Conservation (phyloP, 2,888 invertebrate species). For the Tinea pellionella region DNA sequence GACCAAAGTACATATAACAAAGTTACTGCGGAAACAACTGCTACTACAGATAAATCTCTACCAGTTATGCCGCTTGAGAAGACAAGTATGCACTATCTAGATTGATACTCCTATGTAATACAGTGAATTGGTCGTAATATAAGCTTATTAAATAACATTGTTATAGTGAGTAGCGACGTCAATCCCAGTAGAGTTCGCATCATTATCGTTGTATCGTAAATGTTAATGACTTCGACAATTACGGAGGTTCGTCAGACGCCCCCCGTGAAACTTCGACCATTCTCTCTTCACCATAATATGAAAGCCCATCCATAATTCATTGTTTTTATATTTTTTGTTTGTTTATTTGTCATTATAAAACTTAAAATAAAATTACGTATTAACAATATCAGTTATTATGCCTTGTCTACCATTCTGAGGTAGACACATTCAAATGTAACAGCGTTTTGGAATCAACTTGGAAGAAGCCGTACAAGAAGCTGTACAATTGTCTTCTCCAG, state of each 20-base stretch:
- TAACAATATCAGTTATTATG: too few relatives aligned
- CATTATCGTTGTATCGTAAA: slow-evolving; percentile 68
- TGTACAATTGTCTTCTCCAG: too few relatives aligned
- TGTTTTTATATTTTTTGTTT: too few relatives aligned
- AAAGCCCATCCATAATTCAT: slow-evolving; percentile 24
- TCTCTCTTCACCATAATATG: slow-evolving; percentile 29
- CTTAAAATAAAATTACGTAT: too few relatives aligned
- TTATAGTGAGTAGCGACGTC: neutral
- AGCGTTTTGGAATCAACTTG: too few relatives aligned
- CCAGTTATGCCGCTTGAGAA: neutral
- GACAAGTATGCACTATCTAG: neutral
- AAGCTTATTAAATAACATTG: neutral
- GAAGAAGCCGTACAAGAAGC: too few relatives aligned
- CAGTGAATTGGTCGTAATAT: neutral
- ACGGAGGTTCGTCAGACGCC: slow-evolving; percentile 11
- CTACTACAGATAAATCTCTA: too few relatives aligned
- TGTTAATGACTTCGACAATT: slow-evolving; percentile 43
- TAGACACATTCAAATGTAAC: too few relatives aligned
- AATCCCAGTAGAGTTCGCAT: slow-evolving; percentile 18
- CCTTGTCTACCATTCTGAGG: too few relatives aligned
- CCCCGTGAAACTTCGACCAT: slow-evolving; percentile 19
- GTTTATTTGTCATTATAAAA: too few relatives aligned
- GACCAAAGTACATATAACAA: too few relatives aligned
- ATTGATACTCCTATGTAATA: neutral
- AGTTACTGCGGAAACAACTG: too few relatives aligned